Percentiles rank a stretch among this genome's conserved stretches.
Evolutionary conservation across 2,888 invertebrate genomes (phyloP).

Genomic region (Thymelicus lineola): DNA sequence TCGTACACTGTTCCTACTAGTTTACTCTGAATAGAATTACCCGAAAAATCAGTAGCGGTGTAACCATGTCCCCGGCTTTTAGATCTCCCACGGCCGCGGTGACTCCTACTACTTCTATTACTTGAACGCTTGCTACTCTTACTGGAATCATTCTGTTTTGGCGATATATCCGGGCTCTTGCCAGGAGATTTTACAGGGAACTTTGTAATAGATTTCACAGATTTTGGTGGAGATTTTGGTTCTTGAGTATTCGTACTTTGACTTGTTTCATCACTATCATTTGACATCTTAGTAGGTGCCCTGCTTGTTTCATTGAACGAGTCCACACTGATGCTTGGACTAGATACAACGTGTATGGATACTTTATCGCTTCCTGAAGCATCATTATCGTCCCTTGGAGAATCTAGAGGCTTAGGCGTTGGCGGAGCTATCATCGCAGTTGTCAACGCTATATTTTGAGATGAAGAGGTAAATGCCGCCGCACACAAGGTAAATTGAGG

Average conservation of each 20-base stretch:
- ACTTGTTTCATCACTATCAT: slow-evolving; percentile 68
- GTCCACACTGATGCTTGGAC: slow-evolving; percentile 71
- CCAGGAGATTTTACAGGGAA: slow-evolving; percentile 89
- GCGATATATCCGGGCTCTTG: slow-evolving; percentile 89
- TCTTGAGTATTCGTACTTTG: slow-evolving; percentile 62
- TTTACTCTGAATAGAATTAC: slow-evolving; percentile 91
- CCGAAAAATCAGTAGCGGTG: slow-evolving; percentile 75
- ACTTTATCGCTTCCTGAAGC: slow-evolving; percentile 69
- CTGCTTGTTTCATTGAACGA: slow-evolving; percentile 66
- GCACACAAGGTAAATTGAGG: slow-evolving; percentile 86
- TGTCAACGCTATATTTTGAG: slow-evolving; percentile 92
- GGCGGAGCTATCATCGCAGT: slow-evolving; percentile 92
- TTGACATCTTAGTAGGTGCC: slow-evolving; percentile 67
- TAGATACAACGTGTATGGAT: slow-evolving; percentile 68
- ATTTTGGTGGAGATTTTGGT: slow-evolving; percentile 67
- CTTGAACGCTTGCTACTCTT: slow-evolving; percentile 69
- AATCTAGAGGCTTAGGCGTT: slow-evolving; percentile 78
- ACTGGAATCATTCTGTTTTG: slow-evolving; percentile 83
- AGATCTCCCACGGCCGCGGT: slow-evolving; percentile 80
- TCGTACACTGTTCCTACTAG: slow-evolving; percentile 95
- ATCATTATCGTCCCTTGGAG: slow-evolving; percentile 75
- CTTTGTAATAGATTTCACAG: slow-evolving; percentile 86
- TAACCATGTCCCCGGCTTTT: slow-evolving; percentile 69
- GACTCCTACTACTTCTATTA: slow-evolving; percentile 73
- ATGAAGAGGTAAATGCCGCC: slow-evolving; percentile 92